Conservation (phyloP, 2,113 vertebrate genomes). For the Labeo catla region DNA sequence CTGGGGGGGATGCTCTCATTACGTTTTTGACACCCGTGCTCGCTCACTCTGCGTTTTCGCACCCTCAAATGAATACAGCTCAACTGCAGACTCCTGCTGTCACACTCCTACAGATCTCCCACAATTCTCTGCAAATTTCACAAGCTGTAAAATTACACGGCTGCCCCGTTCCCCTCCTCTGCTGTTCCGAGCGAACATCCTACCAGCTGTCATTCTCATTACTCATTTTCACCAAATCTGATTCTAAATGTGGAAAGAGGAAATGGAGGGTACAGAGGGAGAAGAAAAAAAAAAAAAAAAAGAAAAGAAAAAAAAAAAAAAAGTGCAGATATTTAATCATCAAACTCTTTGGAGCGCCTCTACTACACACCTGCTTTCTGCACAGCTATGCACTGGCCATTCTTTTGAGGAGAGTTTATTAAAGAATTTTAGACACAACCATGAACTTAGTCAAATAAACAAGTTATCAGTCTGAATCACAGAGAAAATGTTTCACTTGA, state of each 20-base stretch:
- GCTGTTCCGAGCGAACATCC: not conserved
- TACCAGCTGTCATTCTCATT: constrained; percentile 21
- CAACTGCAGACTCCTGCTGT: constrained; percentile 25
- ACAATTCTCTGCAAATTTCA: constrained; percentile 37
- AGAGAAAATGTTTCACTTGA: not conserved
- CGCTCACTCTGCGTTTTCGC: not conserved
- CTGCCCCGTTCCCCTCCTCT: constrained; percentile 35
- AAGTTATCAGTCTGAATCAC: not conserved
- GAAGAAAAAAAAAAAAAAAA: too few relatives aligned
- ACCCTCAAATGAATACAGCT: constrained; percentile 26
- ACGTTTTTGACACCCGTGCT: constrained; percentile 4
- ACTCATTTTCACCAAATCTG: constrained; percentile 5
- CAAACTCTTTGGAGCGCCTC: not conserved
- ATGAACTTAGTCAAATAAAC: not conserved
- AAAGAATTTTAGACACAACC: not conserved
- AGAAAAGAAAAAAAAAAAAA: not conserved
- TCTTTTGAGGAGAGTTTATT: not conserved
- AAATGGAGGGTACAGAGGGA: not conserved
- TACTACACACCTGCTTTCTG: not conserved
- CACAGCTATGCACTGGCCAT: not conserved
- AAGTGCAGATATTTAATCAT: not conserved
- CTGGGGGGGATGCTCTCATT: not conserved
- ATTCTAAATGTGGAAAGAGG: constrained; percentile 12
- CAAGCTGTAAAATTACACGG: constrained; percentile 33
- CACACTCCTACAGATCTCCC: constrained; percentile 35